Conservation (phyloP, 2,113 vertebrate species). For the Calonectris borealis region DNA sequence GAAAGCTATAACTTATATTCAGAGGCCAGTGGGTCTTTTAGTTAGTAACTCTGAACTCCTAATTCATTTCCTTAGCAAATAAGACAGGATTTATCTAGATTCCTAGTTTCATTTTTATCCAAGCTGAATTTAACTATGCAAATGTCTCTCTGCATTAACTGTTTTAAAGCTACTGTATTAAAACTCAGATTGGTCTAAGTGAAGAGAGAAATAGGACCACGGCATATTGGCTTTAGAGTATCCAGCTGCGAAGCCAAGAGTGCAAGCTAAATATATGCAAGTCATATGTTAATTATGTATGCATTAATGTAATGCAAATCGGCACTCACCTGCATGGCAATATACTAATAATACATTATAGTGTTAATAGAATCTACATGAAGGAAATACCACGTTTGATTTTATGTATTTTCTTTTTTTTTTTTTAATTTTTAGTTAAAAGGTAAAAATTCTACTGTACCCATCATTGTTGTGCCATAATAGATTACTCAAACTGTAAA, state of each 20-base stretch:
- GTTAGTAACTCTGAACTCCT: background rate
- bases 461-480: background rate
- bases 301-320: background rate
- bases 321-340: background rate
- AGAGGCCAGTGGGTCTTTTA: background rate
- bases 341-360: background rate
- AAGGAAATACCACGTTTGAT: background rate
- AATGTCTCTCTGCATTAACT: background rate
- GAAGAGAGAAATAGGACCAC: background rate
- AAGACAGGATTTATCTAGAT: background rate
- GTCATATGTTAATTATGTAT: background rate
- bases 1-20: background rate
- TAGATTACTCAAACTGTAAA: background rate
- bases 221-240: background rate
- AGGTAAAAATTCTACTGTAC: too few species aligned
- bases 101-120: background rate
- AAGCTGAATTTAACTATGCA: background rate
- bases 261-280: background rate
- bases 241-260: background rate
- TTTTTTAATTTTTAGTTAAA: background rate
- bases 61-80: background rate
- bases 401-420: background rate
- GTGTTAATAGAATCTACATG: background rate
- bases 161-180: background rate
- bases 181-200: background rate